Base-by-base conservation (phyloP, 2,113 vertebrate species). In the Rousettus leschenaultii region DNA sequence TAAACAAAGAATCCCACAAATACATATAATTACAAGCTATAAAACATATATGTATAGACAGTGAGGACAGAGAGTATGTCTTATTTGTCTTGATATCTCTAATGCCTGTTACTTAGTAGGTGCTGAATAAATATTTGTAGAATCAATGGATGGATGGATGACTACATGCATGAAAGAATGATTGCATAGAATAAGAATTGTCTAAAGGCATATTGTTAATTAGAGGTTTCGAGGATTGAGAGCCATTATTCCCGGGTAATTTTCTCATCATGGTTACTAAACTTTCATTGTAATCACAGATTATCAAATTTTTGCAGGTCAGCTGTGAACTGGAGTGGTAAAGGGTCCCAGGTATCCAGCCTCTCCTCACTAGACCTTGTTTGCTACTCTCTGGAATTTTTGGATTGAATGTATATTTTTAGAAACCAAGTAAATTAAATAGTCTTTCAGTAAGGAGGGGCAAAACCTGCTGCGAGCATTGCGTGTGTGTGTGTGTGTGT, bases 1-100 rank as follows among this genome's bases (percentile, higher is more conserved):
- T 95, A 87, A 73, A 73, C 51, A 88, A 88, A 97, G 77, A 77
- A 91, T 86, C 43, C 7, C 66, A 85, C 51, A 77, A 88, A 89
- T 68, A 48, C 59, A 82, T 55, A 51, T 61, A 65, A 61, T 95
- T 78, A 77, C 6, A 75, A 93, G 78, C 24, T 57, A 11, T 53
- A 28, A 28, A 82, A 43, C 21, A 12, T 74, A 43, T 85, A 19
- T 91, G 43, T 91, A 30, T 68, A 51, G 57, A 68, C 53, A 93
- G 66, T 71, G 43, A 96, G 51, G 53, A 80, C 75, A 90, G 28
- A 59, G 24, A 48, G 7, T 57, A 26, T 55, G 40, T 77, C 61
- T 87, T 71, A 45, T 43, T 70, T 70, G 43, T 65, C 59, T 85
- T 85, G 77, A 18, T 45, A 88, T 70, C n/a, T 33, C 71, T 18